phyloP scores from a whole-genome alignment of 1,140 invertebrate species.

The Conus betulinus region DNA sequence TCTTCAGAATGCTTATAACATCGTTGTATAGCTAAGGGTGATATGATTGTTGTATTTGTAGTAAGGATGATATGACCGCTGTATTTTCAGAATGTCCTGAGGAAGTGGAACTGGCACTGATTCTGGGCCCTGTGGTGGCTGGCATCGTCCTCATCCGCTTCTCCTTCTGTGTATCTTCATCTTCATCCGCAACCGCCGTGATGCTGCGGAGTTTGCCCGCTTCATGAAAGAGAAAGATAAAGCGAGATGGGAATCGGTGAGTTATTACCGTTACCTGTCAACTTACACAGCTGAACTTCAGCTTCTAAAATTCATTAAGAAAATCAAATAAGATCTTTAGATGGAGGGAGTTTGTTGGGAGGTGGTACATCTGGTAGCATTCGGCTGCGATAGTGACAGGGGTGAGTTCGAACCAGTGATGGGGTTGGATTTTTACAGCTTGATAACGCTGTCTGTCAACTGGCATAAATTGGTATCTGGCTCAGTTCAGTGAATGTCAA shows the following conservation, averaged over 20 bases:
- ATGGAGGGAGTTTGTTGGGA: not conserved
- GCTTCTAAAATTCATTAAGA: not conserved
- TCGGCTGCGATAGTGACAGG: too few species aligned
- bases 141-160: constrained; percentile 46
- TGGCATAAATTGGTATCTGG: too few species aligned
- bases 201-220: constrained; percentile 51
- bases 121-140: constrained; percentile 46
- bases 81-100: constrained; percentile 70
- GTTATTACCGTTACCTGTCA: not conserved
- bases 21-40: too few species aligned
- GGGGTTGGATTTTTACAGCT: too few species aligned
- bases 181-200: constrained; percentile 47
- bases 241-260: constrained; percentile 53
- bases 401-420: too few species aligned
- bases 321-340: not conserved
- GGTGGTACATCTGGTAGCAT: too few species aligned
- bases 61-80: not conserved
- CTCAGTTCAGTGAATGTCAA: too few species aligned
- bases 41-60: too few species aligned
- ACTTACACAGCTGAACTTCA: not conserved
- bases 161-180: constrained; percentile 49
- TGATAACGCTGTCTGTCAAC: too few species aligned
- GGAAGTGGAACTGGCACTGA: constrained; percentile 58
- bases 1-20: too few species aligned
- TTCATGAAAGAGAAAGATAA: constrained; percentile 49